These are phyloP conservation scores for Epizoanthus ramosus DNA, from an alignment of 92 coral and sea anemone genomes.

Conservation along the genomic window DNA sequence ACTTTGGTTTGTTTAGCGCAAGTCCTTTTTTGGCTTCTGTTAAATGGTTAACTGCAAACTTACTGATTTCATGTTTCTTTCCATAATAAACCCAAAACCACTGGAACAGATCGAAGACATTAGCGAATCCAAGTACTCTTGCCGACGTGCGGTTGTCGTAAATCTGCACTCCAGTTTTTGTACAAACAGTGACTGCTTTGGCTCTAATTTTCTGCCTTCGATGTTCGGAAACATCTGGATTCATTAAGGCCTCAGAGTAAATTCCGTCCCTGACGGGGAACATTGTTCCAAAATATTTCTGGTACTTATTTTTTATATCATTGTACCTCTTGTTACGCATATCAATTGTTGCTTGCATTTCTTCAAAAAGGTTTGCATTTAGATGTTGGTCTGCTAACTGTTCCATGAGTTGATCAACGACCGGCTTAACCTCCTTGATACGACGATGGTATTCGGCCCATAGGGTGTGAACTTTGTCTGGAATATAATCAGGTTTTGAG, in stretches of 20 bases:
- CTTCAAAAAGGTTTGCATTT: conserved; percentile 32
- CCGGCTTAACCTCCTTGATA: neutral
- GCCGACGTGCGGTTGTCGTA: conserved; percentile 31
- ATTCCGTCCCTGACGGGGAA: neutral
- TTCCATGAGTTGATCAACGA: conserved; percentile 23
- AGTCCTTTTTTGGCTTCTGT: conserved; percentile 14
- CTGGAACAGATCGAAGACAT: conserved; percentile 28
- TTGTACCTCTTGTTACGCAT: conserved; percentile 41
- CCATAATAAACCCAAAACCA: conserved; percentile 38
- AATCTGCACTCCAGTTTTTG: conserved; percentile 31
- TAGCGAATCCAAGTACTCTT: conserved; percentile 30
- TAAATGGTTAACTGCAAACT: conserved; percentile 9
- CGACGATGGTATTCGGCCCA: conserved; percentile 14
- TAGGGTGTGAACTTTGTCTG: neutral
- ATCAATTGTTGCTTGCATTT: conserved; percentile 29
- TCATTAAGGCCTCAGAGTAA: neutral
- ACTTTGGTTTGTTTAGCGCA: conserved; percentile 8
- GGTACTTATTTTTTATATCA: conserved; percentile 38
- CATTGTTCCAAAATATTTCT: conserved; percentile 32
- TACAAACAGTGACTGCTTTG: conserved; percentile 21
- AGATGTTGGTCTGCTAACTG: conserved; percentile 32
- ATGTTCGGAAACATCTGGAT: conserved; percentile 21
- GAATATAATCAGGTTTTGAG: conserved; percentile 4
- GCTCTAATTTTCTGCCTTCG: conserved; percentile 28
- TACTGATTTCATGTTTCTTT: conserved; percentile 5